phyloP scores from a whole-genome alignment of 1,140 invertebrate genomes.

The Psix sp. region DNA sequence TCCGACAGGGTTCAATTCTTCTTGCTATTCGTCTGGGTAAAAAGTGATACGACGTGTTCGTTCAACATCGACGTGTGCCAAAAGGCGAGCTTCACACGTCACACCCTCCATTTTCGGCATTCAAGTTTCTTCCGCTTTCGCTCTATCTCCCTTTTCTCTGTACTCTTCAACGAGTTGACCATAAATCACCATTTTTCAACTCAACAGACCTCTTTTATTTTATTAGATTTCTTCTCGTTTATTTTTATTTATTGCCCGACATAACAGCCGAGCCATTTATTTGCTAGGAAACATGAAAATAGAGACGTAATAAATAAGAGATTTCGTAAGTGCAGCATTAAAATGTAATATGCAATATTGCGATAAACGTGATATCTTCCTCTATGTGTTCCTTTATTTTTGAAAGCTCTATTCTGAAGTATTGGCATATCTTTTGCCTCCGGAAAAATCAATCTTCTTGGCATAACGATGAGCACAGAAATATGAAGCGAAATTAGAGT shows the following conservation, averaged over 20 bases:
- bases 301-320: conserved; percentile 7
- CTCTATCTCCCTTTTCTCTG: too few relatives aligned
- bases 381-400: conserved; percentile 50
- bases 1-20: conserved; percentile 47
- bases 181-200: too few relatives aligned
- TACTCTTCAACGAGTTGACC: too few relatives aligned
- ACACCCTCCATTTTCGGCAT: too few relatives aligned
- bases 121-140: too few relatives aligned
- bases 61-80: too few relatives aligned
- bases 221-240: too few relatives aligned
- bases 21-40: conserved; percentile 43
- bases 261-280: too few relatives aligned
- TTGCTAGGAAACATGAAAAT: conserved; percentile 17
- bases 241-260: too few relatives aligned
- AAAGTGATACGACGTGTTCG: too few relatives aligned
- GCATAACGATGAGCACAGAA: conserved; percentile 42
- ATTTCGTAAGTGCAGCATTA: conserved; percentile 26
- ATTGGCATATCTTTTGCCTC: conserved; percentile 44
- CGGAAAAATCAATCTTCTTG: conserved; percentile 40
- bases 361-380: conserved; percentile 33
- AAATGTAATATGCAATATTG: conserved; percentile 45
- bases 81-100: too few relatives aligned
- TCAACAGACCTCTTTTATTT: too few relatives aligned
- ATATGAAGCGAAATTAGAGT: conserved; percentile 35
- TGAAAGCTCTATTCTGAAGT: conserved; percentile 47